phyloP scores from a whole-genome alignment of 1,140 invertebrate species.

The Grapholita molesta region DNA sequence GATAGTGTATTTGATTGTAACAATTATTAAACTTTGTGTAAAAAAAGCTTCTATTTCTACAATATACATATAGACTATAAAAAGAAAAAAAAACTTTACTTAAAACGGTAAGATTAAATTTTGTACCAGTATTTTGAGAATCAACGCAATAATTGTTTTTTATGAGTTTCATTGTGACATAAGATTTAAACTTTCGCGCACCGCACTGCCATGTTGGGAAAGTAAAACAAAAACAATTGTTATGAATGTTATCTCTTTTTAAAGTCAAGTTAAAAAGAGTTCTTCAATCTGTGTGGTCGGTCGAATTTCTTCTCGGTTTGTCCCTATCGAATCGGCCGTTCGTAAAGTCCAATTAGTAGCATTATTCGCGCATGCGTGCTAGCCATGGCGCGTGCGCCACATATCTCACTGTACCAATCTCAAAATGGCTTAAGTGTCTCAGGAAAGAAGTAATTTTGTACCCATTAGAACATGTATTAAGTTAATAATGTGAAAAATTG shows the following conservation, averaged over 20 bases:
- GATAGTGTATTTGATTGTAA: no score
- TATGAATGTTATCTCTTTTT: background rate
- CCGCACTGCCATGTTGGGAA: no score
- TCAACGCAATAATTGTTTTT: background rate
- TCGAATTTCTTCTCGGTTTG: conserved; percentile 2
- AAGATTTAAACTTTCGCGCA: no score
- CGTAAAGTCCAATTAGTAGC: conserved; percentile 9
- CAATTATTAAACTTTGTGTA: no score
- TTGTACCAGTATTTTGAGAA: no score
- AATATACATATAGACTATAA: no score
- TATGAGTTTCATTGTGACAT: no score
- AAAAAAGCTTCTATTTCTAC: no score
- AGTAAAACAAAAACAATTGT: background rate
- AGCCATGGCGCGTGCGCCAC: background rate
- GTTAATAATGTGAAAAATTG: background rate
- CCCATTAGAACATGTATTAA: background rate
- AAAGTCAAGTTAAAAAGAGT: background rate
- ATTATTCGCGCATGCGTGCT: conserved; percentile 15
- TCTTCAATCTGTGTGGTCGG: conserved; percentile 4
- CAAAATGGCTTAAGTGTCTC: background rate
- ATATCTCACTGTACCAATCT: background rate
- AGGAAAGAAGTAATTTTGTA: background rate
- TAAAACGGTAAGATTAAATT: no score
- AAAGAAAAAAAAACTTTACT: no score
- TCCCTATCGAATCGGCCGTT: conserved; percentile 6